Evolutionary conservation across 2,797 vertebrate genomes (phyloP).

Genomic region (Botia almorhae): DNA sequence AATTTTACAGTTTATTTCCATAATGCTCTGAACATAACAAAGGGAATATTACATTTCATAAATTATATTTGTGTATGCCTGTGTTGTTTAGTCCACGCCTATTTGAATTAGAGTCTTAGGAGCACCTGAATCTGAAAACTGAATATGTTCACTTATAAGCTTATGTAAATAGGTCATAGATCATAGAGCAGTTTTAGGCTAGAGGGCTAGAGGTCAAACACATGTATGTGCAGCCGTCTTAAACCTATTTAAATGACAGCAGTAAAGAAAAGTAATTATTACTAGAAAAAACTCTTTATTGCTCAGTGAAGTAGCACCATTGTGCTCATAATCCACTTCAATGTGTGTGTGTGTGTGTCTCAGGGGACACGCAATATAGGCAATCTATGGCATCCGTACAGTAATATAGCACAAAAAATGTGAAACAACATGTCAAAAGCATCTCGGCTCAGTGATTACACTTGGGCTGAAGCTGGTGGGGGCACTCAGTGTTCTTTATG

Average conservation of each 20-base stretch:
- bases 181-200: constrained; percentile 85
- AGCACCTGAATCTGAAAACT: constrained; percentile 75
- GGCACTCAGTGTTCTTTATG: background rate
- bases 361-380: constrained; percentile 41
- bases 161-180: constrained; percentile 89
- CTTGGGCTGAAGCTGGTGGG: constrained; percentile 6
- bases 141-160: constrained; percentile 80
- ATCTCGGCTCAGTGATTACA: constrained; percentile 3
- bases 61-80: constrained; percentile 69
- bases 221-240: constrained; percentile 78
- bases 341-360: constrained; percentile 59
- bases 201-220: constrained; percentile 64
- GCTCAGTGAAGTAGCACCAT: constrained; percentile 89
- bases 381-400: constrained; percentile 65
- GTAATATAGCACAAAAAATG: constrained; percentile 55
- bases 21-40: constrained; percentile 80
- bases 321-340: constrained; percentile 86
- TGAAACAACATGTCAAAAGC: background rate
- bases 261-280: constrained; percentile 96
- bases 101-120: constrained; percentile 75
- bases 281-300: constrained; percentile 87
- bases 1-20: background rate
- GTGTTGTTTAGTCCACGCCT: constrained; percentile 61
- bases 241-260: constrained; percentile 92
- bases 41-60: constrained; percentile 89